phyloP scores from a whole-genome alignment of 30 jellyfish, hydroid and myxozoan species.

The Cassiopea xamachana region DNA sequence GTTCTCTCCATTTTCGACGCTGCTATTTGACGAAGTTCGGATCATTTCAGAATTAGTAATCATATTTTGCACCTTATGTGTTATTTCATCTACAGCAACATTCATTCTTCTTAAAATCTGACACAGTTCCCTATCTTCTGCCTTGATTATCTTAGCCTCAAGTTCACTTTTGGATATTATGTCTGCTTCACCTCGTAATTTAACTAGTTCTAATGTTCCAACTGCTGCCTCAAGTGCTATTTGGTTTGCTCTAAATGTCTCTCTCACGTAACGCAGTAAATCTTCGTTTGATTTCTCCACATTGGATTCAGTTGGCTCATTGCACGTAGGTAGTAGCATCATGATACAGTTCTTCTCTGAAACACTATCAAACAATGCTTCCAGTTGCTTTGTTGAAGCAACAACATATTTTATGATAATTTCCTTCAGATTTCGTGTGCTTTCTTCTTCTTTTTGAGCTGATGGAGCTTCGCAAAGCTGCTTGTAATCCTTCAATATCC shows the following conservation, averaged over 20 bases:
- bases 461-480: conserved; percentile 56
- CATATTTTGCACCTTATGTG: conserved; percentile 52
- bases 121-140: conserved; percentile 78
- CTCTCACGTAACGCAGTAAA: conserved; percentile 67
- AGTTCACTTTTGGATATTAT: conserved; percentile 48
- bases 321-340: conserved; percentile 60
- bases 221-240: conserved; percentile 84
- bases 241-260: conserved; percentile 76
- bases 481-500: conserved; percentile 63
- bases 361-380: conserved; percentile 66
- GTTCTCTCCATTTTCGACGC: conserved; percentile 47
- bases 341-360: conserved; percentile 72
- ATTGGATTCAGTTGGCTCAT: conserved; percentile 12
- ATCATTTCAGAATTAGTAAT: conserved; percentile 64
- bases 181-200: conserved; percentile 79
- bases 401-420: conserved; percentile 51
- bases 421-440: conserved; percentile 45
- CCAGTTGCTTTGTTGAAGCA: conserved; percentile 74
- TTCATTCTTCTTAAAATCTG: conserved; percentile 64
- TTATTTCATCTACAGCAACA: conserved; percentile 48
- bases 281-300: conserved; percentile 67
- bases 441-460: conserved; percentile 5
- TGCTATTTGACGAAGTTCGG: conserved; percentile 54
- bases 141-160: conserved; percentile 51
- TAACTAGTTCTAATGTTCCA: conserved; percentile 81